These are phyloP conservation scores for Ellobium chinense DNA, from an alignment of 2,888 invertebrate genomes.

Conservation along the genomic window DNA sequence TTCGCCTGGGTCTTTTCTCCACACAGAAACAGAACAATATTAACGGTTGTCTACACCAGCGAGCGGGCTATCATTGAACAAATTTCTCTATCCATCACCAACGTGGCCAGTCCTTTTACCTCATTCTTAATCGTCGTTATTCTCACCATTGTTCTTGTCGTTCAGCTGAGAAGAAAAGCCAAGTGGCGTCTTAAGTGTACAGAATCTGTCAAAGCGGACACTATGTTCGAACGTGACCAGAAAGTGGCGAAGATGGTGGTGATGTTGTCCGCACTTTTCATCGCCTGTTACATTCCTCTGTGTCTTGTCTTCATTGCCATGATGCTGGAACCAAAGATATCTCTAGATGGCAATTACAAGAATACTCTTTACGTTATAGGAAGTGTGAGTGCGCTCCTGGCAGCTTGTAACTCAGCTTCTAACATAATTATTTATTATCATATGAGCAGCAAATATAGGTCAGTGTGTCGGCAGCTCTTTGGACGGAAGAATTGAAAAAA, in stretches of 20 bases:
- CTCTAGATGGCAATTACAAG: not conserved
- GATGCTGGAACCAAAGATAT: not conserved
- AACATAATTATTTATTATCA: not conserved
- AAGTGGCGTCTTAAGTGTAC: not conserved
- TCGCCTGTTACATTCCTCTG: not conserved
- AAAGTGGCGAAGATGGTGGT: not conserved
- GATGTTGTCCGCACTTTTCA: not conserved
- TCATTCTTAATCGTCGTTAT: not conserved
- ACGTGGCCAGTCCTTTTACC: not conserved
- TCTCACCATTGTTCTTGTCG: not conserved
- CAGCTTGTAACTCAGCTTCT: not conserved
- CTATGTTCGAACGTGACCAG: not conserved
- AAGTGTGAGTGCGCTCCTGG: not conserved
- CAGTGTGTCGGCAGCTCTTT: too few species aligned
- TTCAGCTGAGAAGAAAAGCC: not conserved
- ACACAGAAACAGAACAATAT: not conserved
- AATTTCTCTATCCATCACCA: not conserved
- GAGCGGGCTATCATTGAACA: not conserved
- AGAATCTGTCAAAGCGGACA: not conserved
- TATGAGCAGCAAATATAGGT: conserved; percentile 2
- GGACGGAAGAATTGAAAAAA: too few species aligned
- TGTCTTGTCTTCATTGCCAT: not conserved
- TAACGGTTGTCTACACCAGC: not conserved
- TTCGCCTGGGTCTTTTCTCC: not conserved
- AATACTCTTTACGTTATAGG: conserved; percentile 1